phyloP scores from a whole-genome alignment of 1,140 invertebrate species.

The Lanistes nyassanus region DNA sequence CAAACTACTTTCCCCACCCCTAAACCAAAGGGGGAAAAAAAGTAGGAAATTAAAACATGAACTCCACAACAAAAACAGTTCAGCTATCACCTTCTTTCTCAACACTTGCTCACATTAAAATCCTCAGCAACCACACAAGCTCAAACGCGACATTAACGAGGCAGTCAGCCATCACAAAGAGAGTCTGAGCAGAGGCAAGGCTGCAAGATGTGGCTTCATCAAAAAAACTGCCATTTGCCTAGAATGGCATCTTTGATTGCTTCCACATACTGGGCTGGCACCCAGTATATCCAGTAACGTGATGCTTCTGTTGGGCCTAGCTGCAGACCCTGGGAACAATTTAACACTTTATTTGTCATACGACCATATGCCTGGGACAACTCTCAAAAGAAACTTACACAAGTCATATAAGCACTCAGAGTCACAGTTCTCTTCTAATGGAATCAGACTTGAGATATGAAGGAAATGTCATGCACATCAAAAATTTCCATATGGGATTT shows the following conservation, averaged over 20 bases:
- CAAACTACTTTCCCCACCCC: no score
- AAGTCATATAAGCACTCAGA: no score
- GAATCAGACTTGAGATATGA: no score
- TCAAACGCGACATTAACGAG: neutral
- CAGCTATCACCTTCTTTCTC: neutral
- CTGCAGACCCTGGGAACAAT: conserved; percentile 59
- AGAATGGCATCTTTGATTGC: conserved; percentile 92
- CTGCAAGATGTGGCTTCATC: conserved; percentile 1
- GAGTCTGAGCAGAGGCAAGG: neutral
- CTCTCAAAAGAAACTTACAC: no score
- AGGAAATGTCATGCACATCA: no score
- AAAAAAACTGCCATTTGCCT: conserved; percentile 88
- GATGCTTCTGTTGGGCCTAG: conserved; percentile 64
- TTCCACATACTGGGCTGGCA: conserved; percentile 87
- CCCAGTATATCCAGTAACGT: conserved; percentile 93
- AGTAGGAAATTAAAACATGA: neutral
- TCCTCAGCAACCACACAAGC: neutral
- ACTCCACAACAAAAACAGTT: neutral
- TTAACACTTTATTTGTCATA: no score
- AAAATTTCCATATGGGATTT: no score
- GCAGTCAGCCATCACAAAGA: neutral
- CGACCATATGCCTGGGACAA: no score
- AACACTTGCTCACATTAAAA: neutral
- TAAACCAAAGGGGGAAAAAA: no score
- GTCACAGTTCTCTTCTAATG: no score